Evolutionary conservation across 2,888 invertebrate species (phyloP).

Genomic region (Frankliniella fusca): DNA sequence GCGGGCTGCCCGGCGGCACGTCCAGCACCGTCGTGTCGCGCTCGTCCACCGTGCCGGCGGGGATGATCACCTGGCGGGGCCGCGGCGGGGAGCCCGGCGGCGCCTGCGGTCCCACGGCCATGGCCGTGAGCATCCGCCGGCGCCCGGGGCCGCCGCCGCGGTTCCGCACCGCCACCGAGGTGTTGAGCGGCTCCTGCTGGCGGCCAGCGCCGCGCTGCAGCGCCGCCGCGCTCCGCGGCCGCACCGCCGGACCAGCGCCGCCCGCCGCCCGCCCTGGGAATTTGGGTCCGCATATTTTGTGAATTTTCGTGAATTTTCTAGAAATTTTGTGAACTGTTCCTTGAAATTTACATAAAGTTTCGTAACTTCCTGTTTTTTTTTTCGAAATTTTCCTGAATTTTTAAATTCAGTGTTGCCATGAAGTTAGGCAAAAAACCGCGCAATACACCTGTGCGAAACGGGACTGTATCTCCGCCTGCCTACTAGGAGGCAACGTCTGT

Average conservation of each 20-base stretch:
- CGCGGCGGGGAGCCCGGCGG: slow-evolving; percentile 2
- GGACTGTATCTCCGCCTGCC: too few species aligned
- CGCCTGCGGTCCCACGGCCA: slow-evolving; percentile 15
- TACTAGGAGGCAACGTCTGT: too few species aligned
- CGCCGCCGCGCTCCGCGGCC: neutral
- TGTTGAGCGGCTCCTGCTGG: slow-evolving; percentile 13
- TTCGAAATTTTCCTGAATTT: too few species aligned
- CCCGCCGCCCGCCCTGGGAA: neutral
- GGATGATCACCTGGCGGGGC: slow-evolving; percentile 15
- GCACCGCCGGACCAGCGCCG: neutral
- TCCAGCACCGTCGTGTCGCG: slow-evolving; percentile 12
- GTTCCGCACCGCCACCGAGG: slow-evolving; percentile 3
- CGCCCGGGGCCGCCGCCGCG: neutral
- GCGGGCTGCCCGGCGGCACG: neutral
- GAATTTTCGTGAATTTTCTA: too few species aligned
- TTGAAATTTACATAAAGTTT: too few species aligned
- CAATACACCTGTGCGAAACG: too few species aligned
- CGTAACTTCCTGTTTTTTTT: too few species aligned
- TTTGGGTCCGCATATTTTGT: too few species aligned
- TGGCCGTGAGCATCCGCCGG: neutral
- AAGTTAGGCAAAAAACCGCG: too few species aligned
- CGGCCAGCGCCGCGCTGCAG: neutral
- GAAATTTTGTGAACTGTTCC: too few species aligned
- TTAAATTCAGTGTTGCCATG: too few species aligned
- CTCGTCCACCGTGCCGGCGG: slow-evolving; percentile 8